Evolutionary conservation across 2,888 invertebrate species (phyloP), one percentile per base, ranked within the genome.

Genomic region (Ornithoptera alexandrae): DNA sequence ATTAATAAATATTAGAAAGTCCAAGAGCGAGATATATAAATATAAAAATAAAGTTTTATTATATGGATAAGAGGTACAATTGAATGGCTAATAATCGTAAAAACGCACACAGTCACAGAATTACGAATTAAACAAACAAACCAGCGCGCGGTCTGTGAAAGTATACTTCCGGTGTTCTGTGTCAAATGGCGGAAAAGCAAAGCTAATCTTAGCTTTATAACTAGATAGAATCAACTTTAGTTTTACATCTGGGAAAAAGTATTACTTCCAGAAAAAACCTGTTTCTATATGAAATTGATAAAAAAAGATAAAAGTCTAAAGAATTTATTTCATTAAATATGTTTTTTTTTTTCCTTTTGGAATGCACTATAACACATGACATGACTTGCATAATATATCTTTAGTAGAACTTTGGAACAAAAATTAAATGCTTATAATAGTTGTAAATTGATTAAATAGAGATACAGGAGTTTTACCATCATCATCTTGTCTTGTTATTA

Each of bases 381-480:
- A 64, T 57, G 57, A 36, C 20, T 59, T 60, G 68, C 68, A 68
- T 64, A 64, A 64, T 68, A 65, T 65, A 64, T 68, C 63, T 63
- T 50, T 18, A 59, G 64, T 46, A 30, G 12, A 63, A 58, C 30
- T 5, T 30, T 30, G 46, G 58, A 15, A 42, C 60, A 63, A 42
- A 62, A 62, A 62, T n/a, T 42, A 58, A 62, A 62, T 42, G 57
- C 56, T 69, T 61, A 22, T 62, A 10, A 69, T 56, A 24, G 53
- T 60, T 64, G 50, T 62, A 30, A 30, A 42, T 56, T 57, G 46
- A 39, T 24, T 39, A 22, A 65, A 65, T 69, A 60, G 22, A 30
- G 22, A 62, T 7, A 22, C 57, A 62, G 10, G 39, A 22, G 22
- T 62, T 59, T 36, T 59, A 5, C 39, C 62, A 65, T 53, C 17